Conservation (phyloP, 2,113 vertebrate genomes). For the Anguilla japonica region DNA sequence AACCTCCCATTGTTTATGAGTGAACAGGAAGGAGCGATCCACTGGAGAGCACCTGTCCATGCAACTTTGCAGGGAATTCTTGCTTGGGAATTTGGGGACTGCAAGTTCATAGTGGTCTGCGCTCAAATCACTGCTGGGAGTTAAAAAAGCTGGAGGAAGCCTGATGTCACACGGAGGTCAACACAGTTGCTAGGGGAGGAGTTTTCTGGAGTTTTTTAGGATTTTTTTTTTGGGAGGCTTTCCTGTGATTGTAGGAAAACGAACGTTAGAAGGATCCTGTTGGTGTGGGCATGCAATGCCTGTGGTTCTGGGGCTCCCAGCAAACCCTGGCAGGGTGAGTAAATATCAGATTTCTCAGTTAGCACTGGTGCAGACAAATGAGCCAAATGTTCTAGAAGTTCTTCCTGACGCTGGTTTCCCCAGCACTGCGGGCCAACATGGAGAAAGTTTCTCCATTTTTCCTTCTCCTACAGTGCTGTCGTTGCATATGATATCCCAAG, state of each 20-base stretch:
- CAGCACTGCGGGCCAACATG: background rate
- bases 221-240: conserved; percentile 44
- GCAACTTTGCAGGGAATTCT: conserved; percentile 58
- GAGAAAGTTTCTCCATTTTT: background rate
- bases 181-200: conserved; percentile 25
- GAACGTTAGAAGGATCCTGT: conserved; percentile 54
- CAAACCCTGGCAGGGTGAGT: conserved; percentile 56
- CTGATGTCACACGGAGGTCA: conserved; percentile 41
- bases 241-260: conserved; percentile 59
- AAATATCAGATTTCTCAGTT: conserved; percentile 8
- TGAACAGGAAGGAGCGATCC: conserved; percentile 61
- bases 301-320: conserved; percentile 36
- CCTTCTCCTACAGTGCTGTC: conserved; percentile 26
- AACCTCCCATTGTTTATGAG: conserved; percentile 72
- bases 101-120: conserved; percentile 47
- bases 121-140: conserved; percentile 26
- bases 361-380: conserved; percentile 38
- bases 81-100: conserved; percentile 30
- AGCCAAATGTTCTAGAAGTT: conserved; percentile 34
- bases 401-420: background rate
- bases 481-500: conserved; percentile 12
- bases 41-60: conserved; percentile 68
- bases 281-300: conserved; percentile 51
- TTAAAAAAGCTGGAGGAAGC: conserved; percentile 38
- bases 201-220: conserved; percentile 7